Evolutionary conservation across 1,140 invertebrate species (phyloP).

Genomic region (Manduca sexta): DNA sequence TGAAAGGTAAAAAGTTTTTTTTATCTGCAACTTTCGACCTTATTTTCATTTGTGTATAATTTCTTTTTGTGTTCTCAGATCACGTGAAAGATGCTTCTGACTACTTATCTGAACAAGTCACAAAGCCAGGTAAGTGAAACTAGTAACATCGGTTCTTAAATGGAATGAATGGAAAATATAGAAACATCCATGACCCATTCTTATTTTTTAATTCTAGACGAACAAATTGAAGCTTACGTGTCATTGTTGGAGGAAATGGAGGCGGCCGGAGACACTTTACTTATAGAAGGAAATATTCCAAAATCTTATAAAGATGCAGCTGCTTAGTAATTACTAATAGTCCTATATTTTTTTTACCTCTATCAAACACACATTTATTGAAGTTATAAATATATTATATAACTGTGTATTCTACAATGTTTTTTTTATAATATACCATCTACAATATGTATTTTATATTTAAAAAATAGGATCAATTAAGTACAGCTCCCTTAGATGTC

Average conservation of each 20-base stretch:
- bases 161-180: too few relatives aligned
- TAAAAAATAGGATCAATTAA: too few relatives aligned
- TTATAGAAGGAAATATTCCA: slow-evolving; percentile 46
- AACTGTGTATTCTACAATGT: too few relatives aligned
- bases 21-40: not conserved
- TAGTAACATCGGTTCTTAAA: too few relatives aligned
- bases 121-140: slow-evolving; percentile 37
- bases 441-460: too few relatives aligned
- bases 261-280: slow-evolving; percentile 31
- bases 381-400: too few relatives aligned
- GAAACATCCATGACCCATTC: too few relatives aligned
- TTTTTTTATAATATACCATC: too few relatives aligned
- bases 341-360: too few relatives aligned
- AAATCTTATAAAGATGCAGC: slow-evolving; percentile 50
- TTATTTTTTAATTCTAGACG: slow-evolving; percentile 28
- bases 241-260: slow-evolving; percentile 52
- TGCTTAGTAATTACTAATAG: slow-evolving; percentile 40
- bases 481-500: too few relatives aligned
- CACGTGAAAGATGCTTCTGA: slow-evolving; percentile 40
- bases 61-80: slow-evolving; percentile 26
- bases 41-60: not conserved
- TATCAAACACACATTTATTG: too few relatives aligned
- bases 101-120: slow-evolving; percentile 42
- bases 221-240: slow-evolving; percentile 53
- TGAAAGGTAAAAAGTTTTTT: slow-evolving; percentile 37